Base-by-base conservation (phyloP, 92 coral and sea anemone species). In the Scolanthus callimorphus region DNA sequence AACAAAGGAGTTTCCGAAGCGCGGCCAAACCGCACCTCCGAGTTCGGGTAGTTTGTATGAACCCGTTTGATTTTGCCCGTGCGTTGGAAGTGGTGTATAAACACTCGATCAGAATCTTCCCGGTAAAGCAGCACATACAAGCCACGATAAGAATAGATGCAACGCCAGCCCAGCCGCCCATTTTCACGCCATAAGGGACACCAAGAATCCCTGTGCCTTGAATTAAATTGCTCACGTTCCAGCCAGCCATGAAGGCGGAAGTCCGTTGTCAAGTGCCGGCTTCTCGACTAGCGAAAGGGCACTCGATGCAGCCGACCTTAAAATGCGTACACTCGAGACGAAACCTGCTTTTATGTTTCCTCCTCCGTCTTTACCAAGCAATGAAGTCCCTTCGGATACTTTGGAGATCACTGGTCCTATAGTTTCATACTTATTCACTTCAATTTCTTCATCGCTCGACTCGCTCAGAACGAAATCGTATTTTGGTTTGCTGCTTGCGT, bases 121-220 rank as follows among this genome's bases (percentile, higher is more conserved):
- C 92, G 6, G 92, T 85, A 61, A 62, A 85, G 23, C 92, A 85
- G 57, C 92, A 85, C 39, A 85, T n/a, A 45, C 71, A 46, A 11
- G 88, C 92, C 27, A 85, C 69, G 30, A 80, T 1, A 6, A 71
- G 74, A 49, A 80, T 80, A 20, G 82, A 61, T 3, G 68, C 87
- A 3, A 85, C 83, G 0, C 89, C 77, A 11, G 82, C 87, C 92
- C 92, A 85, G 15, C 92, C 92, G n/a, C 92, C 92, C 88, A 80
- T 80, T 23, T 57, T 71, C 10, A 85, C 92, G 3, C 89, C 83
- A 54, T 80, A 85, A 17, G 92, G 92, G 1, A 85, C 73, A 11
- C 92, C 92, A 3, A 85, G 78, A 20, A 75, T 85, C 1, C 92
- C 92, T 0, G 92, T 85, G 13, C 92, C 92, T 31, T 85, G 92